Percentiles rank a stretch among this genome's conserved stretches.
These are phyloP conservation scores for Lasiommata megera DNA, from an alignment of 2,888 invertebrate species.

Conservation along the genomic window DNA sequence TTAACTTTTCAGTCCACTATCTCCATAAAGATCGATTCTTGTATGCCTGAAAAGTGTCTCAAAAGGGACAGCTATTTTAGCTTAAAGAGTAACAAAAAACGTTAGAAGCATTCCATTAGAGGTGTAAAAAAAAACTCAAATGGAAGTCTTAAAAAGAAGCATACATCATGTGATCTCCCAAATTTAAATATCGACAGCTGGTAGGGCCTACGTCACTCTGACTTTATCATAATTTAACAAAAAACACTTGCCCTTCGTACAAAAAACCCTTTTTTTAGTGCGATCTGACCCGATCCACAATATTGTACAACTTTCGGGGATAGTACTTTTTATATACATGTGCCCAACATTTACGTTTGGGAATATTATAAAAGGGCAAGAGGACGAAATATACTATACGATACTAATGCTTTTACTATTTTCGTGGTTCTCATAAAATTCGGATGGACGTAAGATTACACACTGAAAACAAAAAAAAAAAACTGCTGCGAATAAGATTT, in stretches of 20 bases:
- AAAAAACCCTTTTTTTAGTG: conserved; percentile 58
- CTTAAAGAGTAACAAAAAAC: neutral
- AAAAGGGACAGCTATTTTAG: neutral
- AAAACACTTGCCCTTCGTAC: conserved; percentile 57
- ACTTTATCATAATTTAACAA: conserved; percentile 76
- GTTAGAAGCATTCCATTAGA: no score
- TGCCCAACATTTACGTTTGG: neutral
- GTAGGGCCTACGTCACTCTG: conserved; percentile 59
- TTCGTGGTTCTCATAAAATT: neutral
- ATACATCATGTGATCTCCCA: conserved; percentile 50
- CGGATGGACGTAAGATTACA: no score
- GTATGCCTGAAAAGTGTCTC: no score
- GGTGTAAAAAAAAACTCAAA: neutral
- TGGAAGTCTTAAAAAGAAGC: conserved; percentile 41
- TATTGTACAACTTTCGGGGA: conserved; percentile 57
- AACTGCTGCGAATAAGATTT: no score
- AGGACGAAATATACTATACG: neutral
- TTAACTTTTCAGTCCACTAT: no score
- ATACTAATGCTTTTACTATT: neutral
- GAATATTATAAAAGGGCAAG: conserved; percentile 8
- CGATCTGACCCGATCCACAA: conserved; percentile 60
- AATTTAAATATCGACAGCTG: conserved; percentile 74
- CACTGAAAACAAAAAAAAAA: no score
- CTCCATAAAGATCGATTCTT: no score
- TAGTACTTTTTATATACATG: conserved; percentile 17